Base-by-base conservation (phyloP, 2,113 vertebrate species). In the Elaphurus davidianus region DNA sequence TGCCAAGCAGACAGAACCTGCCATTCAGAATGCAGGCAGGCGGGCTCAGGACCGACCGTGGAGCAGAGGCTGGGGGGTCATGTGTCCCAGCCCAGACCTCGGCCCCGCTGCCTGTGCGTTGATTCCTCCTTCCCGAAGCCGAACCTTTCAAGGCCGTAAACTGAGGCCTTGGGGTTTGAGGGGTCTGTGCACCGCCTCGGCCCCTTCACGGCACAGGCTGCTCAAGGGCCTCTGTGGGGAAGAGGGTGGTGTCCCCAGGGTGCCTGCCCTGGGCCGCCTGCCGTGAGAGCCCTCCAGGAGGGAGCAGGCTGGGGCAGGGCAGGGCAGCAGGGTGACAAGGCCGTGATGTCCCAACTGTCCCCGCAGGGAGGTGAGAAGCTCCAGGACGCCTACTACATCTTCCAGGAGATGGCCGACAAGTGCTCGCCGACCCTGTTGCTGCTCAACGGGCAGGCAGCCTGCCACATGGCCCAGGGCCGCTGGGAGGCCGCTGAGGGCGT, bases 341-440 rank as follows among this genome's bases (percentile, higher is more conserved):
- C 23, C 0, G 27, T 86, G 87, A 78, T 9, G 0, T 12, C 8
- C 14, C 12, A 30, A 2, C 19, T 79, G 88, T 83, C 25, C 47
- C 88, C 71, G 1, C 98, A 99, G 99, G 99, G 99, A 0, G 99
- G 99, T 1, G 99, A 99, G 97, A 99, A 99, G 98, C 97, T 99
- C 50, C 99, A 99, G 96, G 99, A 99, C 0, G 99, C 99, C 28
- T 99, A 99, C 97, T 99, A 99, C 99, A 99, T 99, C 98, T 99
- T 99, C 99, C 99, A 99, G 95, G 99, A 99, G 99, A 99, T 99
- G 99, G 99, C 99, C 0, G 99, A 99, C 97, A 99, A 99, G 86
- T 99, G 99, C 97, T 99, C 99, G 0, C 88, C 99, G 33, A 99
- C 99, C 0, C 99, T 99, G 93, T 99, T 99, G 81, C 99, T 99